Evolutionary conservation across 2,797 vertebrate species (phyloP).

Genomic region (Lepus townsendii): DNA sequence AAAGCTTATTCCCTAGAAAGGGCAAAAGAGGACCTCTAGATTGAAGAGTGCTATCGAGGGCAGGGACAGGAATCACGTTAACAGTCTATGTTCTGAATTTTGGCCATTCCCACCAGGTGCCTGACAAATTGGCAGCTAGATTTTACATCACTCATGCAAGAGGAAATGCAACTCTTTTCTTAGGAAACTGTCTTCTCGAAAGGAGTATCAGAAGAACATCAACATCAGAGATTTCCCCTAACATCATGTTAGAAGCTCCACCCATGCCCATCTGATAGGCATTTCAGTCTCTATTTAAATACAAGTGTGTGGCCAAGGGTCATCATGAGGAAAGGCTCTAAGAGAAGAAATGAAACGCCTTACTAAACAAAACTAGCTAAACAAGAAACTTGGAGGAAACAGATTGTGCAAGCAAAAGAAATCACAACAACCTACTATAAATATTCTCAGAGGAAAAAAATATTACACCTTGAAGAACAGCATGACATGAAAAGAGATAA

Average conservation of each 20-base stretch:
- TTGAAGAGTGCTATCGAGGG: not conserved
- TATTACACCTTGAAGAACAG: not conserved
- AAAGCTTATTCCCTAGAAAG: not conserved
- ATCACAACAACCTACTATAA: not conserved
- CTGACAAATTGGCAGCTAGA: not conserved
- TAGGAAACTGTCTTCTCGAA: not conserved
- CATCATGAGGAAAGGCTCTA: not conserved
- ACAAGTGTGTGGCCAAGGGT: not conserved
- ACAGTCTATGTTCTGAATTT: not conserved
- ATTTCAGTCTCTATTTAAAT: not conserved
- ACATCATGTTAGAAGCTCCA: not conserved
- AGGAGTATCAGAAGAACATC: not conserved
- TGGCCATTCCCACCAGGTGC: not conserved
- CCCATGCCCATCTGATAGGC: not conserved
- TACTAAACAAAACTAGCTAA: not conserved
- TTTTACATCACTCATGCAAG: not conserved
- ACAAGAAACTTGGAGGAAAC: not conserved
- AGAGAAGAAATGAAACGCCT: not conserved
- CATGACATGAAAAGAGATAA: not conserved
- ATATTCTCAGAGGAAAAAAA: slow-evolving; percentile 7
- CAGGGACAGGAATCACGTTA: not conserved
- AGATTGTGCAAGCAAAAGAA: not conserved
- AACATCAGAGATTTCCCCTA: not conserved
- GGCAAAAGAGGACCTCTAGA: not conserved
- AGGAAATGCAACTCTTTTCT: not conserved